Evolutionary conservation across 2,888 invertebrate genomes (phyloP), one percentile per base, ranked within the genome.

Genomic region (Rhingia rostrata): DNA sequence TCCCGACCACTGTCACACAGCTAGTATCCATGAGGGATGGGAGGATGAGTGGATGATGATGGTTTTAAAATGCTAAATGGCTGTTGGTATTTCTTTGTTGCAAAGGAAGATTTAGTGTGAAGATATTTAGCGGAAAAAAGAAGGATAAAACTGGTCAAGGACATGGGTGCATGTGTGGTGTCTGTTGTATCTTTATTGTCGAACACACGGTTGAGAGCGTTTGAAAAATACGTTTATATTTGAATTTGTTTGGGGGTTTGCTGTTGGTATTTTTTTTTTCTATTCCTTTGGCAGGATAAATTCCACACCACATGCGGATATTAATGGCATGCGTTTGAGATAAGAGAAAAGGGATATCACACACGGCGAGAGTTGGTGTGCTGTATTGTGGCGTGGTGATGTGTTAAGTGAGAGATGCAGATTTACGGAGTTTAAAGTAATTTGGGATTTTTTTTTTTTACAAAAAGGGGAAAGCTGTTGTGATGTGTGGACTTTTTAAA

Each of bases 1-100:
- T 32, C 12, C 47, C 37, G 60, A 43, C 33, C 12, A 41, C 12
- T 41, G 32, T 33, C 61, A 47, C 61, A 47, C 12, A 33, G 47
- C 32, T 33, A 5, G 30, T 9, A 39, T 22, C 49, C 41, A 51
- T 51, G 49, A 35, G 61, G n/a, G 45, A 35, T 45, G 10, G 45
- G 41, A 35, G 60, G 53, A 49, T 12, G 30, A 12, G 47, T 37
- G 32, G 43, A 60, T 37, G 60, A 43, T 61, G 83, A 70, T 70
- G 84, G 84, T 84, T 84, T 84, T 84, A 84, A 84, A 84, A 84
- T 84, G 84, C 64, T 84, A 84, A 84, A 84, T 80, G 80, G 80
- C 74, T 75, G 74, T 84, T 74, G 74, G 73, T 83, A 64, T 80
- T 60, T 75, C 70, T 80, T 80, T 84, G 73, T 83, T 72, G 58